Evolutionary conservation across 2,797 vertebrate species (phyloP).

Genomic region (Aplochiton taeniatus): DNA sequence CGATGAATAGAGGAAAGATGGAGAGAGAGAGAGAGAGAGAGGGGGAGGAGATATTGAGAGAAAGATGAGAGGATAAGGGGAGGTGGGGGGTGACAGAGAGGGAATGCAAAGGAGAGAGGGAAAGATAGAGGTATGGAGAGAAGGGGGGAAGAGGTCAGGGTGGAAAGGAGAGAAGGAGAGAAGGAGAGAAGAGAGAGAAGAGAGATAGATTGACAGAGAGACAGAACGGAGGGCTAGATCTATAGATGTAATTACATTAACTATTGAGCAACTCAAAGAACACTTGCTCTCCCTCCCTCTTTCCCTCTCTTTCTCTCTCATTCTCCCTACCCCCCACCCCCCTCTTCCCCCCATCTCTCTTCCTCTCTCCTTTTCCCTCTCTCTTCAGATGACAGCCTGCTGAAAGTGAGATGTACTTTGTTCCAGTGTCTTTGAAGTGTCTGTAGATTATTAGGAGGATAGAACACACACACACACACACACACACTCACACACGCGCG

Average conservation of each 20-base stretch:
- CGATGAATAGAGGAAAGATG: too few species aligned
- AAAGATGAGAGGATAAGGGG: too few species aligned
- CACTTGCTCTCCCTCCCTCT: background rate
- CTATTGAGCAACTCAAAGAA: too few species aligned
- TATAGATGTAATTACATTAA: too few species aligned
- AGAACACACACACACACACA: slow-evolving; percentile 9
- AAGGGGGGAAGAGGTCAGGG: too few species aligned
- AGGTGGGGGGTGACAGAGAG: too few species aligned
- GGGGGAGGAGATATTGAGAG: background rate
- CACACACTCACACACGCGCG: slow-evolving; percentile 6
- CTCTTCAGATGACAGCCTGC: slow-evolving; percentile 25
- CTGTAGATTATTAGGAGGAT: slow-evolving; percentile 23
- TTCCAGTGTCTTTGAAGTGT: slow-evolving; percentile 33
- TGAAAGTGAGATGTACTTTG: slow-evolving; percentile 39
- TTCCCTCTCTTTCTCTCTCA: background rate
- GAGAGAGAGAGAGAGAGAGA: too few species aligned
- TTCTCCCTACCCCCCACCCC: background rate
- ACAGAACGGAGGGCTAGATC: slow-evolving; percentile 2
- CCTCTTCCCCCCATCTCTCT: background rate
- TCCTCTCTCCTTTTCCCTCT: slow-evolving; percentile 2
- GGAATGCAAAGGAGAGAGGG: background rate
- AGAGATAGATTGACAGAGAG: background rate
- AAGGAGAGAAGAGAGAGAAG: too few species aligned
- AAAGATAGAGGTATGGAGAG: too few species aligned
- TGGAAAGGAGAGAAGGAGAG: too few species aligned